phyloP scores from a whole-genome alignment of 2,797 vertebrate species.

The Ptychadena robeensis region DNA sequence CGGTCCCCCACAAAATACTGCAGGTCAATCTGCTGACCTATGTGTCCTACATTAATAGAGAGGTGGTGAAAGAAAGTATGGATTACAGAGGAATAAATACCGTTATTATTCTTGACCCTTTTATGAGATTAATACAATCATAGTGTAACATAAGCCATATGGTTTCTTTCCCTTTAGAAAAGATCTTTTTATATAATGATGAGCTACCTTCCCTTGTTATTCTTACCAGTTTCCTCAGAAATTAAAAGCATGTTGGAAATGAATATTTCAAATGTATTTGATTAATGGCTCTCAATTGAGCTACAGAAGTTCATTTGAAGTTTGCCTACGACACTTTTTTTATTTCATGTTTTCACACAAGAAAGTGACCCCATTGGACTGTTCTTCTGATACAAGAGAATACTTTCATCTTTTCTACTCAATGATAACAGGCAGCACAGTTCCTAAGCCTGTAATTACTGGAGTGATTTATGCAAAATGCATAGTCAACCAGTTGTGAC shows the following conservation, averaged over 20 bases:
- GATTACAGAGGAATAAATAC: neutral
- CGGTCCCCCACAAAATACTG: too few relatives aligned
- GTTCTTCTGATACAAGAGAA: constrained; percentile 40
- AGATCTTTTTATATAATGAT: neutral
- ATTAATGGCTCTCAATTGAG: constrained; percentile 3
- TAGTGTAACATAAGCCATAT: too few relatives aligned
- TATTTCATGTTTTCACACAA: constrained; percentile 39
- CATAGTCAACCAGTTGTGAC: neutral
- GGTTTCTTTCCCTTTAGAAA: neutral
- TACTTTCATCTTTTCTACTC: constrained; percentile 10
- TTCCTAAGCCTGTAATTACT: constrained; percentile 39
- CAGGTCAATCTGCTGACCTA: too few relatives aligned
- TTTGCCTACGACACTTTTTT: constrained; percentile 1
- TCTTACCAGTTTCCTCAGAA: neutral
- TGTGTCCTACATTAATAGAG: too few relatives aligned
- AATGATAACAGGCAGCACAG: constrained; percentile 31
- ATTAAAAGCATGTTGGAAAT: neutral
- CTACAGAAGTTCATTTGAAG: constrained; percentile 5
- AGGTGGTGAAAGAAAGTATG: too few relatives aligned
- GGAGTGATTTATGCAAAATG: constrained; percentile 3
- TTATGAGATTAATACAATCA: too few relatives aligned
- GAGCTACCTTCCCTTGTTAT: neutral
- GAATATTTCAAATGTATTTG: neutral
- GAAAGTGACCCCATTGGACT: neutral
- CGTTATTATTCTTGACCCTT: too few relatives aligned